These are phyloP conservation scores for Mantis religiosa DNA, from an alignment of 2,888 invertebrate species.

Conservation along the genomic window DNA sequence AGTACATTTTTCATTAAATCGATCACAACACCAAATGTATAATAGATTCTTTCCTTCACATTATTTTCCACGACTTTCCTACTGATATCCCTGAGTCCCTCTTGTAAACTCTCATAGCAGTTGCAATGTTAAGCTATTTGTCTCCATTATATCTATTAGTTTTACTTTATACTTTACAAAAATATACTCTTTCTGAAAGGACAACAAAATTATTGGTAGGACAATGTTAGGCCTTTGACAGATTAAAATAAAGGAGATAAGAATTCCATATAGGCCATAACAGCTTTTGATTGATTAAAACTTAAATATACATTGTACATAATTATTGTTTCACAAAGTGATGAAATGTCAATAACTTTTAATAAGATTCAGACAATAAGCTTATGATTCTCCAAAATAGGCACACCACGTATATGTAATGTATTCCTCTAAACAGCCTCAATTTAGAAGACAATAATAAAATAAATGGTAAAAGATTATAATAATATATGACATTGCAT, in stretches of 20 bases:
- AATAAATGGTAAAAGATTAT: too few species aligned
- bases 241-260: neutral
- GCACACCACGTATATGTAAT: too few species aligned
- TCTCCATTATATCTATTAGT: neutral
- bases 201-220: neutral
- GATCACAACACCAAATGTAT: neutral
- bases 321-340: too few species aligned
- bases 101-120: neutral
- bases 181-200: neutral
- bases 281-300: too few species aligned
- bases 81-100: neutral
- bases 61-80: neutral
- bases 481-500: too few species aligned
- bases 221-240: neutral
- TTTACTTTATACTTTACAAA: neutral
- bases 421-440: too few species aligned
- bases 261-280: too few species aligned
- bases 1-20: neutral
- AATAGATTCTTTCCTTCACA: neutral
- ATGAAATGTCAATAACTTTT: too few species aligned
- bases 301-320: too few species aligned
- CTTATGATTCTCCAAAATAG: too few species aligned
- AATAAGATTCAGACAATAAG: too few species aligned
- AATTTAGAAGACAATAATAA: too few species aligned
- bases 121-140: neutral